phyloP scores from a whole-genome alignment of 2,797 vertebrate genomes.

The Melanotaenia trifasciata region DNA sequence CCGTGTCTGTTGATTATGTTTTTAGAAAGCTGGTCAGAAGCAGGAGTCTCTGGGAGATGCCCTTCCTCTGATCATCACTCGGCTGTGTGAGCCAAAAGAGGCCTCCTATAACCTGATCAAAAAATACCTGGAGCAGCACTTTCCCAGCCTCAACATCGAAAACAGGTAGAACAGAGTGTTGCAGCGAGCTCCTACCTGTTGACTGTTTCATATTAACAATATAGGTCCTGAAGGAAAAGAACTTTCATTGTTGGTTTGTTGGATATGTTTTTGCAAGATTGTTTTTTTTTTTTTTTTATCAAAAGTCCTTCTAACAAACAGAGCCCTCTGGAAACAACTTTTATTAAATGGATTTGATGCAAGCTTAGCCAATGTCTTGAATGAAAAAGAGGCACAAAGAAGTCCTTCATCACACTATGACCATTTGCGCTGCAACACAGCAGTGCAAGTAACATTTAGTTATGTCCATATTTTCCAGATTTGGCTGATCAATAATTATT shows the following conservation, averaged over 20 bases:
- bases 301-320: no score
- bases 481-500: no score
- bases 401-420: background rate
- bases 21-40: slow-evolving; percentile 82
- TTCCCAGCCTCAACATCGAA: slow-evolving; percentile 92
- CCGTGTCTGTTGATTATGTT: slow-evolving; percentile 13
- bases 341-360: background rate
- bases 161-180: slow-evolving; percentile 81
- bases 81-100: slow-evolving; percentile 98
- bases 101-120: slow-evolving; percentile 97
- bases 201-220: background rate
- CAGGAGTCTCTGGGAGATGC: slow-evolving; percentile 91
- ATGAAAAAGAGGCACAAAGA: background rate
- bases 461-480: no score
- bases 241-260: no score
- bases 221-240: background rate
- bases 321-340: background rate
- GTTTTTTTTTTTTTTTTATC: no score
- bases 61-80: slow-evolving; percentile 95
- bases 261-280: no score
- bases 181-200: fast-evolving
- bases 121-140: slow-evolving; percentile 97
- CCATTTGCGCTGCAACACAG: no score
- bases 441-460: no score
- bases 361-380: background rate